Evolutionary conservation across 2,888 invertebrate species (phyloP), one percentile per base, ranked within the genome.

Genomic region (Agonopterix alstromeriana): DNA sequence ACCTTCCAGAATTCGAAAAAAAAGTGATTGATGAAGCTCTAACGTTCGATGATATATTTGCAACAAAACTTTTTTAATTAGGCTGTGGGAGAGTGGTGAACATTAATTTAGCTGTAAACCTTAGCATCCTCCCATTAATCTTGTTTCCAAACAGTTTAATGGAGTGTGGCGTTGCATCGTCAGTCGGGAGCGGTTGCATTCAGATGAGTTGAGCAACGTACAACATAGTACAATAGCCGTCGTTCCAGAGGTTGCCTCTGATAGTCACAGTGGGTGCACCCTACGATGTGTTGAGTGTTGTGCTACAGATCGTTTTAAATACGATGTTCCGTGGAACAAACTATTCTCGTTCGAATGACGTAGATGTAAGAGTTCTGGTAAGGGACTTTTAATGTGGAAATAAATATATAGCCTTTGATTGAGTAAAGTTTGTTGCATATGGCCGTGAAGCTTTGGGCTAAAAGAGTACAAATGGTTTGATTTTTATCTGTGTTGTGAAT

Each of bases 71-170:
- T 4, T 45, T 50, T 38, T 46, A 51, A 48, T n/a, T 38, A 9
- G 38, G 9, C 38, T 38, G 38, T 38, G 38, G n/a, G 38, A 38
- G n/a, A n/a, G 42, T 36, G 27, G 42, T 44, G 10, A 14, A 40
- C 43, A 40, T 35, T 36, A 48, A 43, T 43, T 38, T 42, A 14
- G 35, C 1, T 48, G 41, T n/a, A 35, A 40, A 40, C 38, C 10
- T 36, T 42, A 40, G 45, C 38, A 35, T 41, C 55, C 53, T 54
- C 58, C 61, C 63, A 79, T 77, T 71, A 72, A 78, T 80, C 76
- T 78, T 74, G 67, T 82, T 82, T 67, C 77, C 65, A 72, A 75
- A 81, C 57, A 54, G 73, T 69, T 73, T 71, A 81, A 80, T 82
- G 78, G 77, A 70, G 73, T 77, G 73, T 73, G 58, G 64, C 70